phyloP scores from a whole-genome alignment of 2,797 vertebrate genomes.

The Trematomus bernacchii region DNA sequence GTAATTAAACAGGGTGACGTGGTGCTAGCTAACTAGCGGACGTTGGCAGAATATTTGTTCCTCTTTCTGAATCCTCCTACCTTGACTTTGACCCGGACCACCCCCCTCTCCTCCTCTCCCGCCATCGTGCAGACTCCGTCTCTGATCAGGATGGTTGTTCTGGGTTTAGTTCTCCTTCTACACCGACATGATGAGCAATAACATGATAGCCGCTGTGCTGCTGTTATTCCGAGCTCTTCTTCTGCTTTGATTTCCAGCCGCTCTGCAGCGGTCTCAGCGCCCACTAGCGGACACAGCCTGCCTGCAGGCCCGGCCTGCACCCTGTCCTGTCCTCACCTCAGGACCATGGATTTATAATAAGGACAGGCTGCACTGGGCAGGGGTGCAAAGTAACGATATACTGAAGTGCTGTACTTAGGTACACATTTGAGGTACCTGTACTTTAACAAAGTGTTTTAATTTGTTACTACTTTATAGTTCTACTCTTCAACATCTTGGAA shows the following conservation, averaged over 20 bases:
- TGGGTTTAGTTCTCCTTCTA: slow-evolving; percentile 43
- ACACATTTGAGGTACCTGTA: too few species aligned
- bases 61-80: slow-evolving; percentile 52
- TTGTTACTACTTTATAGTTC: too few species aligned
- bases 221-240: slow-evolving; percentile 46
- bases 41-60: not conserved
- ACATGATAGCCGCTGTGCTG: slow-evolving; percentile 33
- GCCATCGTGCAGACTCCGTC: slow-evolving; percentile 77
- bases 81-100: slow-evolving; percentile 89
- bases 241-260: slow-evolving; percentile 14
- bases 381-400: too few species aligned
- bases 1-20: not conserved
- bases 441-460: too few species aligned
- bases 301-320: too few species aligned
- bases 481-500: too few species aligned
- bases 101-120: slow-evolving; percentile 87
- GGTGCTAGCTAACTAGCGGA: slow-evolving; percentile 20
- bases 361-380: too few species aligned
- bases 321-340: not conserved
- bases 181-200: slow-evolving; percentile 50
- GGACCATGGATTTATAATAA: too few species aligned
- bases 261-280: slow-evolving; percentile 1
- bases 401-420: too few species aligned
- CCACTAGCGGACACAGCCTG: slow-evolving; percentile 31
- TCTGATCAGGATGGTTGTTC: slow-evolving; percentile 30